These are phyloP conservation scores for Gallinago jamesoni DNA, from an alignment of 2,113 vertebrate species.

Conservation along the genomic window DNA sequence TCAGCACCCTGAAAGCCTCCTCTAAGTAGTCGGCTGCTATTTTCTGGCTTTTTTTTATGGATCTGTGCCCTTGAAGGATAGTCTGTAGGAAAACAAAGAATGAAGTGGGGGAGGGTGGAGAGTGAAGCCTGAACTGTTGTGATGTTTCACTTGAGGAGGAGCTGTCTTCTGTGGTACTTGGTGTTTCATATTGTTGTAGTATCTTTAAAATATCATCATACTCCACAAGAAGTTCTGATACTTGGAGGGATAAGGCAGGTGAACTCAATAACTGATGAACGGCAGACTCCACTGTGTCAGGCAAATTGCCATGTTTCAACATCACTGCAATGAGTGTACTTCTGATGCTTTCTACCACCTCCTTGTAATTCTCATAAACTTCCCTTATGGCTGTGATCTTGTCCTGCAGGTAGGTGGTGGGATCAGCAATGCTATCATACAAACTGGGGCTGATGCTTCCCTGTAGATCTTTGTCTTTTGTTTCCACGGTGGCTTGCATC, in stretches of 20 bases:
- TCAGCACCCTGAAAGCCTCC: conserved; percentile 22
- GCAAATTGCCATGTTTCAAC: conserved; percentile 18
- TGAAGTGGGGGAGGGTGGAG: neutral
- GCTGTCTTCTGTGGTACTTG: neutral
- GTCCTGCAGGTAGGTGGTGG: neutral
- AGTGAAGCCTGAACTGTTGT: neutral
- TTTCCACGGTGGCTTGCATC: neutral
- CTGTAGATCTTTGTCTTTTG: neutral
- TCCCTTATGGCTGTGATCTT: neutral
- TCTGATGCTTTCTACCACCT: neutral
- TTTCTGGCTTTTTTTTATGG: neutral
- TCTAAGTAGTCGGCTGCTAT: conserved; percentile 42
- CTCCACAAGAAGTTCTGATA: conserved; percentile 49
- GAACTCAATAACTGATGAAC: conserved; percentile 8
- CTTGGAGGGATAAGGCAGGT: conserved; percentile 47
- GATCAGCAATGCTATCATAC: neutral
- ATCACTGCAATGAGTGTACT: neutral
- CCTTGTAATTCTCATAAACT: conserved; percentile 3
- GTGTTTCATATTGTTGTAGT: neutral
- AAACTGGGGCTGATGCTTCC: neutral
- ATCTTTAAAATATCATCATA: neutral
- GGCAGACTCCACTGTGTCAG: conserved; percentile 13
- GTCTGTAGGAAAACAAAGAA: neutral
- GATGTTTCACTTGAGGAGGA: neutral
- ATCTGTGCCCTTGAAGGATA: neutral